Evolutionary conservation across 2,888 invertebrate species (phyloP), one percentile per base, ranked within the genome.

Genomic region (Autographa gamma): DNA sequence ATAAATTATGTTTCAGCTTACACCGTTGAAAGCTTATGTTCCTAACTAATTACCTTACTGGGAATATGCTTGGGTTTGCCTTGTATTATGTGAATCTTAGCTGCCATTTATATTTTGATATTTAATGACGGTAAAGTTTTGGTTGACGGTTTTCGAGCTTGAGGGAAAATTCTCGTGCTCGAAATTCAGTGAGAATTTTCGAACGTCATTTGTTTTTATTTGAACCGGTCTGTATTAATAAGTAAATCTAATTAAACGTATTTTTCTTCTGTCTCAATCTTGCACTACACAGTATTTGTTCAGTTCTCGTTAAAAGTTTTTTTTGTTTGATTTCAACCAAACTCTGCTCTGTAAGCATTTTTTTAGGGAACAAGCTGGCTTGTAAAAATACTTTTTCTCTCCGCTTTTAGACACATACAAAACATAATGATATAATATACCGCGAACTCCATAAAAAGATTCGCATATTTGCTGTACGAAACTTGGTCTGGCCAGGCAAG

Each of bases 1-100:
- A 78, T 80, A 83, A 73, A 82, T 80, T 74, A 70, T 60, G 52
- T 56, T 60, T 65, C 18, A 58, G 54, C 66, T 69, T 65, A 70
- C 69, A 41, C 19, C 34, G 61, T 60, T 64, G 69, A 65, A 63
- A 69, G 68, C 71, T 59, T 41, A 63, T 58, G 62, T 63, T 18
- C 32, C 3, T 16, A 38, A 31, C 34, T 69, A 61, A 74, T 62
- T 59, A 65, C 31, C 38, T 31, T 31, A 63, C 65, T 63, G 54
- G 25, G 25, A 56, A 56, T 56, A 25, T 56, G 60, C 60, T 60
- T 60, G 38, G 34, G 18, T 13, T 60, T 60, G 16, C 13, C 9
- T n/a, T 59, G 16, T 34, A 59, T 34, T 31, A 32, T 31, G 31
- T 32, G 59, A 59, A 59, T 32, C 1, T 13, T 3, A 59, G 25